These are phyloP conservation scores for Engystomops pustulosus DNA, from an alignment of 2,113 vertebrate species.

Conservation along the genomic window DNA sequence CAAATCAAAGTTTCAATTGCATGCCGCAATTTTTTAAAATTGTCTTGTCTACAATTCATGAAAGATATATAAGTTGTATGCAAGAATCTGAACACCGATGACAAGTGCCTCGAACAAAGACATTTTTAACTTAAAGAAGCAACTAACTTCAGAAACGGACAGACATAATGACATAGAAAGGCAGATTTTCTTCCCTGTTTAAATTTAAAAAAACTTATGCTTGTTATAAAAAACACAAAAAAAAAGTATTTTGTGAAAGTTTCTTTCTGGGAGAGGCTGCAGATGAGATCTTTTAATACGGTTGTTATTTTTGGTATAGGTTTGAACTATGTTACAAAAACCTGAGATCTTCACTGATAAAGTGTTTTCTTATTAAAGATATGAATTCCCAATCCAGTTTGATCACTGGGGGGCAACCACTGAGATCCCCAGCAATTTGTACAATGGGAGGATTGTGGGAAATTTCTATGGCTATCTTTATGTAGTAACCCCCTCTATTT, in stretches of 20 bases:
- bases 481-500: no score
- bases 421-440: no score
- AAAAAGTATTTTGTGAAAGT: background rate
- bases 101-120: constrained; percentile 9
- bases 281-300: background rate
- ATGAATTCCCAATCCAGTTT: no score
- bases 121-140: constrained; percentile 12
- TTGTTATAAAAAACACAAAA: background rate
- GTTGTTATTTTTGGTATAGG: background rate
- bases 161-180: background rate
- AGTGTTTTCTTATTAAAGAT: no score
- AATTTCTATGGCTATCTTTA: no score
- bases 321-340: background rate
- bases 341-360: no score
- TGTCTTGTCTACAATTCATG: constrained; percentile 21
- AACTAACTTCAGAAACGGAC: background rate
- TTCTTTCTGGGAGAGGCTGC: background rate
- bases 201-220: background rate
- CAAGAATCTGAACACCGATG: constrained; percentile 8
- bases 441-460: no score
- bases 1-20: constrained; percentile 17
- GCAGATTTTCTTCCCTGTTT: background rate
- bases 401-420: no score
- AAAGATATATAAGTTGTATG: constrained; percentile 15
- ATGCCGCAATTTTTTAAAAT: constrained; percentile 18